Evolutionary conservation across 2,797 vertebrate species (phyloP).

Genomic region (Limnodromus scolopaceus): DNA sequence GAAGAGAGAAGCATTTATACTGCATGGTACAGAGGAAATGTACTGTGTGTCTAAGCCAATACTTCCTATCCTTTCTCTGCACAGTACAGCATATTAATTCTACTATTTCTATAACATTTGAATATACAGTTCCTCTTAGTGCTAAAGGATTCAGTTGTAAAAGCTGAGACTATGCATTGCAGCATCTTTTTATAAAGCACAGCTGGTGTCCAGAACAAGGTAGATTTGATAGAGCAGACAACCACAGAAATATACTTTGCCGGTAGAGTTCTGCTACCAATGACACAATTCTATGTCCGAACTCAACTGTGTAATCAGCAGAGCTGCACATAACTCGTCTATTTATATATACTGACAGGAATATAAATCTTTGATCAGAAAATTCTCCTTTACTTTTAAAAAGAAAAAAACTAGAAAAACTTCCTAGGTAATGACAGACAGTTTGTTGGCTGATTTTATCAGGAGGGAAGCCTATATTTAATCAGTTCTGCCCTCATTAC

Average conservation of each 20-base stretch:
- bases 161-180: background rate
- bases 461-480: conserved; percentile 44
- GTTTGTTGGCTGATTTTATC: conserved; percentile 42
- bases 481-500: conserved; percentile 69
- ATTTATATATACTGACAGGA: background rate
- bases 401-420: background rate
- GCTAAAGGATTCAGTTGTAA: background rate
- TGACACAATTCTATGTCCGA: background rate
- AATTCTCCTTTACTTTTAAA: background rate
- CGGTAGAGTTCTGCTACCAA: background rate
- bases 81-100: background rate
- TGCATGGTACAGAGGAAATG: background rate
- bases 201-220: background rate
- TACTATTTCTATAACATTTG: background rate
- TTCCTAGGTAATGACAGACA: background rate
- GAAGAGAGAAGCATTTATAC: background rate
- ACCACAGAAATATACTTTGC: background rate
- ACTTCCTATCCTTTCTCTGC: background rate
- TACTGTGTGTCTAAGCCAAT: background rate
- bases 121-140: background rate
- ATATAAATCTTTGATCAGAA: background rate
- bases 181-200: background rate
- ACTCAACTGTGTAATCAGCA: background rate
- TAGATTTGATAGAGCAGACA: background rate
- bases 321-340: background rate